Conservation (phyloP, 37 sponge, comb jelly and placozoan genomes). For the Lycopodina hypogea region DNA sequence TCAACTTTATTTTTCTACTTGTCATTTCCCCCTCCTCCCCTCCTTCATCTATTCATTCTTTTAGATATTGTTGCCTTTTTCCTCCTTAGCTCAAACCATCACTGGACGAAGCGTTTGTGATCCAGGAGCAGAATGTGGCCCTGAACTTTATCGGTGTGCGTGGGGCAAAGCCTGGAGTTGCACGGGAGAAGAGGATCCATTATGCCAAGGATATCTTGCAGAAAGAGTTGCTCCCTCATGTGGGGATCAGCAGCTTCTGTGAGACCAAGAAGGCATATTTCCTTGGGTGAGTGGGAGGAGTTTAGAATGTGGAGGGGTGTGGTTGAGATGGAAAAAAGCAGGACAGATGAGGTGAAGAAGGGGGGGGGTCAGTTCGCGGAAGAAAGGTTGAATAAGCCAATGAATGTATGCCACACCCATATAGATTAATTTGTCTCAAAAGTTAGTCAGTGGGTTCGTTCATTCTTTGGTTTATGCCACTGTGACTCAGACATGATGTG, state of each 20-base stretch:
- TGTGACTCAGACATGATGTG: too few relatives aligned
- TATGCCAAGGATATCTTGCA: conserved; percentile 99
- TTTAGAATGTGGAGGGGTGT: not conserved
- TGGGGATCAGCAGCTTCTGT: conserved; percentile 99
- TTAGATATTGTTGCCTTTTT: not conserved
- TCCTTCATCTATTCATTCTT: too few relatives aligned
- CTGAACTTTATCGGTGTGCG: conserved; percentile 97
- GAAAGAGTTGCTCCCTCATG: conserved; percentile 99
- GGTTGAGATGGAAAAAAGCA: not conserved
- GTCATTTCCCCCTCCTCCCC: too few relatives aligned
- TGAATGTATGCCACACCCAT: too few relatives aligned
- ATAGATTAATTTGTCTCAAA: too few relatives aligned
- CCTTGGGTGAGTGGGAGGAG: conserved; percentile 73
- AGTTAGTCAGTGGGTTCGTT: too few relatives aligned
- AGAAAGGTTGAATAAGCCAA: too few relatives aligned
- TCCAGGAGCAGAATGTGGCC: conserved; percentile 98
- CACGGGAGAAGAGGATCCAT: conserved; percentile 92
- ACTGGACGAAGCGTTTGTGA: conserved; percentile 99
- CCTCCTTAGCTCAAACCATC: conserved; percentile 90
- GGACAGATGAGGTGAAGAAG: not conserved
- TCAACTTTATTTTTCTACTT: too few relatives aligned
- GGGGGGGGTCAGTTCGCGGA: too few relatives aligned
- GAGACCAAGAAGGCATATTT: conserved; percentile 99
- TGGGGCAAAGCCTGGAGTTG: conserved; percentile 96
- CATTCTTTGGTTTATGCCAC: too few relatives aligned